Evolutionary conservation across 1,140 invertebrate species (phyloP).

Genomic region (Linepithema humile): DNA sequence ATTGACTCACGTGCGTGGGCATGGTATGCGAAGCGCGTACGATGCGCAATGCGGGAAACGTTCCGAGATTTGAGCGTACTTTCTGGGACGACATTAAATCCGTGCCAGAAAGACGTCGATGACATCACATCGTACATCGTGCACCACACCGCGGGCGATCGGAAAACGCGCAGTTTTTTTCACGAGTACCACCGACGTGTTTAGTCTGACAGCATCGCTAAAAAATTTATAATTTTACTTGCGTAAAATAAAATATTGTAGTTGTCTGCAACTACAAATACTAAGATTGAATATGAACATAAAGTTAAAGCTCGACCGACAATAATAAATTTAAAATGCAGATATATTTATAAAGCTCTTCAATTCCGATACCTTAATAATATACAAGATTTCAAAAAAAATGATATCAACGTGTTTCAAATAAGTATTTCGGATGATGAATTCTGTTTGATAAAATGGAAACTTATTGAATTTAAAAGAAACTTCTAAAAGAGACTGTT

Average conservation of each 20-base stretch:
- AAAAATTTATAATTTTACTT: not conserved
- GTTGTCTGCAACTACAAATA: not conserved
- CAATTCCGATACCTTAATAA: not conserved
- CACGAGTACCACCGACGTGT: not conserved
- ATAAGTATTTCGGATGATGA: not conserved
- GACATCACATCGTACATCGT: conserved; percentile 58
- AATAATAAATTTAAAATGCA: not conserved
- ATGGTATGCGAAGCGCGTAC: conserved; percentile 65
- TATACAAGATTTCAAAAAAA: not conserved
- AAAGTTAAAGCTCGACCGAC: not conserved
- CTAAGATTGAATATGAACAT: not conserved
- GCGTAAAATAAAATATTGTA: not conserved
- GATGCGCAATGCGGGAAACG: conserved; percentile 61
- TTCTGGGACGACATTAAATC: conserved; percentile 69
- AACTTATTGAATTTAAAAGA: not conserved
- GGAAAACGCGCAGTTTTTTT: conserved; percentile 17
- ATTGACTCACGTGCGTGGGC: conserved; percentile 76
- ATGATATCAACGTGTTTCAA: not conserved
- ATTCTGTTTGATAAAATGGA: not conserved
- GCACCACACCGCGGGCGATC: conserved; percentile 28
- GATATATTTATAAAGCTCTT: not conserved
- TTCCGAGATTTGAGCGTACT: conserved; percentile 58
- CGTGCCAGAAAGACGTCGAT: conserved; percentile 58
- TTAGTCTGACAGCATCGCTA: not conserved
- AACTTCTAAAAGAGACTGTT: not conserved